A percentile compares a stretch with the other conserved stretches of the same genome.
These are phyloP conservation scores for Protaetia brevitarsis DNA, from an alignment of 1,140 invertebrate species.

Conservation along the genomic window DNA sequence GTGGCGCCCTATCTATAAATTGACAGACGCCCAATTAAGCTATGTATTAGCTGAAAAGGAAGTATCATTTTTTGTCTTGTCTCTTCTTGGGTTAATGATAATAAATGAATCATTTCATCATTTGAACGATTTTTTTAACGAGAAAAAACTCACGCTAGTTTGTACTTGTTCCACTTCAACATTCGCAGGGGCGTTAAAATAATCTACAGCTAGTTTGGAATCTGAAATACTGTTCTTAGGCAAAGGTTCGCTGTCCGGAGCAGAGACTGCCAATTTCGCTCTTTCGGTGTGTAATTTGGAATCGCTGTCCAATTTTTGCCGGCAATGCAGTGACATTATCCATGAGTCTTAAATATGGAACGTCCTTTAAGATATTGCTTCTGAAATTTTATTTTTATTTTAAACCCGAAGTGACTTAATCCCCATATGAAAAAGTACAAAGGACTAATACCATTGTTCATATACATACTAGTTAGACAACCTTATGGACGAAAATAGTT, in stretches of 20 bases:
- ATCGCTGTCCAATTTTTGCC: slow-evolving; percentile 73
- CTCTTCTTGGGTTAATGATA: too few relatives aligned
- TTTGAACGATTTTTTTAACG: too few relatives aligned
- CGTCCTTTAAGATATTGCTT: slow-evolving; percentile 57
- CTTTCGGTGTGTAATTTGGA: slow-evolving; percentile 68
- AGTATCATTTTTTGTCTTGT: too few relatives aligned
- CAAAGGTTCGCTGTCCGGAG: slow-evolving; percentile 53
- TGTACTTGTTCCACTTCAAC: slow-evolving; percentile 26
- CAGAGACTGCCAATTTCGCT: slow-evolving; percentile 59
- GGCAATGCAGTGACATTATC: slow-evolving; percentile 55
- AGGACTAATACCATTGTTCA: background rate
- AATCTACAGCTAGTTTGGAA: slow-evolving; percentile 73
- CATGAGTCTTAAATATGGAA: slow-evolving; percentile 74
- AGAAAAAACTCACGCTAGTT: background rate
- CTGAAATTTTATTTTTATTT: slow-evolving; percentile 36
- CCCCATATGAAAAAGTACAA: background rate
- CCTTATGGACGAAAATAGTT: too few relatives aligned
- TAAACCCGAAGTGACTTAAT: background rate
- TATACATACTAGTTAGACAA: too few relatives aligned
- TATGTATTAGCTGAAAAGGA: too few relatives aligned
- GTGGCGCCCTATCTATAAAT: too few relatives aligned
- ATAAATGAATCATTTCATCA: too few relatives aligned
- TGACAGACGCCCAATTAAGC: too few relatives aligned
- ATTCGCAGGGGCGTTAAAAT: slow-evolving; percentile 41
- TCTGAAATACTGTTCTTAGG: slow-evolving; percentile 73